Evolutionary conservation across 1,140 invertebrate genomes (phyloP).

Genomic region (Caenorhabditis briggsae): DNA sequence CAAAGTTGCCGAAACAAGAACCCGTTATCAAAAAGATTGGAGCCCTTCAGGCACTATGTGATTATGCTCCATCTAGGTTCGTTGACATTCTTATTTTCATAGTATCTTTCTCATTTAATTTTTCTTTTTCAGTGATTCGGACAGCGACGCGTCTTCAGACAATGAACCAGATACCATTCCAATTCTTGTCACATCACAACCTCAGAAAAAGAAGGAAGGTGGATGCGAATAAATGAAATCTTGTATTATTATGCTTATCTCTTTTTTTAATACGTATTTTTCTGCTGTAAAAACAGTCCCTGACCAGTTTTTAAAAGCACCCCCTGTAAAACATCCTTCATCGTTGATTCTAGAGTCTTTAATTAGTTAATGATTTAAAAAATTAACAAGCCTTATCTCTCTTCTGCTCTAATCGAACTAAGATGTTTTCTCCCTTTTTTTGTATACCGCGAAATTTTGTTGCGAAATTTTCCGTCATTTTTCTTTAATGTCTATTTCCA

Average conservation of each 20-base stretch:
- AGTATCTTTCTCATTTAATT: background rate
- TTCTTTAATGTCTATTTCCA: background rate
- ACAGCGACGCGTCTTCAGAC: constrained; percentile 27
- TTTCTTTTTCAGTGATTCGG: constrained; percentile 11
- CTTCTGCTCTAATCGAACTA: background rate
- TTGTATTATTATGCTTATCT: background rate
- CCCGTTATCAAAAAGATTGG: constrained; percentile 17
- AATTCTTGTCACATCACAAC: background rate
- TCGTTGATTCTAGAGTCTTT: background rate
- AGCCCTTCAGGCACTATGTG: constrained; percentile 17
- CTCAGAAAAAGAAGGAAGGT: background rate
- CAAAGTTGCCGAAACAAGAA: constrained; percentile 17
- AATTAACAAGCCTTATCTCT: background rate
- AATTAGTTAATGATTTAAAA: background rate
- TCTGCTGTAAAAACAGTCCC: background rate
- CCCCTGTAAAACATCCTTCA: too few species aligned
- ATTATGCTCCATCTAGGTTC: constrained; percentile 21
- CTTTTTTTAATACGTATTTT: background rate
- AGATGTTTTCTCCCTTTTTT: background rate
- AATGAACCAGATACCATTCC: constrained; percentile 7
- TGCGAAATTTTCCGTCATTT: background rate
- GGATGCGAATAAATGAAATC: background rate
- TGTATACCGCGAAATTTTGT: background rate
- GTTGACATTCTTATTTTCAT: background rate
- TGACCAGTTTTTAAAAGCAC: too few species aligned